Evolutionary conservation across 2,113 vertebrate genomes (phyloP), one percentile per base, ranked within the genome.

Genomic region (Tautogolabrus adspersus): DNA sequence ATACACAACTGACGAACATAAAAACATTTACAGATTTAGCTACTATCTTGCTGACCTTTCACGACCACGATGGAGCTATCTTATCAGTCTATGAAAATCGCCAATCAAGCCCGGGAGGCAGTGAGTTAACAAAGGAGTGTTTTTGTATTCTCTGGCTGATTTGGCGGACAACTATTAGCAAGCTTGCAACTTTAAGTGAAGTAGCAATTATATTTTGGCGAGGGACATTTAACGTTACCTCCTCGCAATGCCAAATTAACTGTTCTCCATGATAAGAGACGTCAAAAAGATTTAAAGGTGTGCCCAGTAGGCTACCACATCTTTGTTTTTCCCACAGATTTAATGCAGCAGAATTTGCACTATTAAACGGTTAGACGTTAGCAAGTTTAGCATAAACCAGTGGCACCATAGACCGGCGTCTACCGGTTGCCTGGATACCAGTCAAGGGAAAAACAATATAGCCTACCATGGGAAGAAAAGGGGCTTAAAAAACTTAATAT

Each of bases 51-150:
- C 30, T 34, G 30, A 34, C 30, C 30, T 34, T 34, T 34, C 30
- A 34, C 30, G 30, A 6, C 8, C 19, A 58, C 22, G 47, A 96
- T 96, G 96, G 96, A 96, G 13, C 73, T 96, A 1, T 94, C 93
- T 2, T 96, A 94, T 74, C 93, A 94, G n/a, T 83, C 92, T 0
- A 91, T 96, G 38, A 95, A 91, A 88, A 68, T 90, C 3, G 84
- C 94, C 5, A 85, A 93, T 65, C 94, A 94, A 71, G 95, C 90
- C 11, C 93, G 94, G 57, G 96, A 97, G 68, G 94, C 95, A 77
- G 96, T 97, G 77, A 96, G 96, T 85, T 1, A 18, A 55, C 1
- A 5, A 6, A 0, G 1, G 3, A 3, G 1, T 10, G 46, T 19
- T 2, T 19, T 55, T 46, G 5, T 1, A 0, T 13, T 40, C 40